phyloP scores from a whole-genome alignment of 2,888 invertebrate genomes.

The Atethmia centrago region DNA sequence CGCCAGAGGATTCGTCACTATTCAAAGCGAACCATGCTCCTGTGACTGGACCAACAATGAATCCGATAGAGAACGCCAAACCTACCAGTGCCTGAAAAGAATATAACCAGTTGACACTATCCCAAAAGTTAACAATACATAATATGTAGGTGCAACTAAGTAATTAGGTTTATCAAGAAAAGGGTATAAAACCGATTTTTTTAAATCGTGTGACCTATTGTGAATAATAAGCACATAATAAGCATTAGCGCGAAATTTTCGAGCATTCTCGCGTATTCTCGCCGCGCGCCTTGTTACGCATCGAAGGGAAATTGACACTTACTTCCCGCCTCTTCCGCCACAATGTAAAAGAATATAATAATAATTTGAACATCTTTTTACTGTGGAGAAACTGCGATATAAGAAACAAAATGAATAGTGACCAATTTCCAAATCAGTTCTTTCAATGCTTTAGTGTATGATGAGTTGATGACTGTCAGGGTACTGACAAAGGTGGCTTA shows the following conservation, averaged over 20 bases:
- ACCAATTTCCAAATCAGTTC: background rate
- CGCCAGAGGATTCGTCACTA: constrained; percentile 88
- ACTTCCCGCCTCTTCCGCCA: background rate
- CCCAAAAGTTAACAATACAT: background rate
- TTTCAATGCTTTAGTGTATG: background rate
- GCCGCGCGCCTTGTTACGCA: background rate
- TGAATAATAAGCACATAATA: background rate
- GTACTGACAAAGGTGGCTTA: background rate
- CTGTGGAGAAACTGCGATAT: background rate
- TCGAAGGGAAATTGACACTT: background rate
- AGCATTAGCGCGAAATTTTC: background rate
- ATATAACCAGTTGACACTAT: background rate
- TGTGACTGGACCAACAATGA: constrained; percentile 98
- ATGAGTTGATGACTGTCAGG: background rate
- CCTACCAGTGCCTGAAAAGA: constrained; percentile 97
- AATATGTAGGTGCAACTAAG: too few relatives aligned
- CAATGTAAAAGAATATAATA: background rate
- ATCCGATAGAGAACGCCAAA: constrained; percentile 99
- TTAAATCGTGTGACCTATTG: too few relatives aligned
- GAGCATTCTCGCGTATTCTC: background rate
- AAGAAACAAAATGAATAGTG: background rate
- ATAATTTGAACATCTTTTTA: background rate
- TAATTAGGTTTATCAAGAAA: background rate
- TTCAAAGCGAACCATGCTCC: constrained; percentile 96
- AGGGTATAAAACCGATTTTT: background rate